These are phyloP conservation scores for Gavia stellata DNA, from an alignment of 2,113 vertebrate genomes.

Conservation along the genomic window DNA sequence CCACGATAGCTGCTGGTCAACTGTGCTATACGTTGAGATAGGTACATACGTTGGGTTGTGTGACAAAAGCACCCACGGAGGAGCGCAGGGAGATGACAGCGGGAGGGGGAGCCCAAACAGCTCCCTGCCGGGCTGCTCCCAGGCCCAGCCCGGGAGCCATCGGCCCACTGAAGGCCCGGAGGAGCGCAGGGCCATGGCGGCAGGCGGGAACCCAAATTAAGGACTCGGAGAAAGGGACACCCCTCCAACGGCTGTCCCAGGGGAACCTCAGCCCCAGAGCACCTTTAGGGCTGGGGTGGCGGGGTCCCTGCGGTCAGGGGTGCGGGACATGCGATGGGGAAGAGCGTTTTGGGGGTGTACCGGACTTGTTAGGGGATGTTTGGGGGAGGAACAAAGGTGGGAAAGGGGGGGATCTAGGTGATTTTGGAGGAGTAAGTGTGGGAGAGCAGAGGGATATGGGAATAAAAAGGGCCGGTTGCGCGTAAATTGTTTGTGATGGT, in stretches of 20 bases:
- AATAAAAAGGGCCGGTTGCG: fast-evolving
- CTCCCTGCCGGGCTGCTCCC: no score
- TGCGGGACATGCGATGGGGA: no score
- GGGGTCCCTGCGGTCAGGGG: fast-evolving
- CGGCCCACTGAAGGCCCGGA: background rate
- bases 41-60: fast-evolving
- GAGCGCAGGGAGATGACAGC: background rate
- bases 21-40: fast-evolving
- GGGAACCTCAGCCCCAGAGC: background rate
- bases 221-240: background rate
- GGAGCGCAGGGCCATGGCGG: no score
- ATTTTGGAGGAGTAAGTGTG: background rate
- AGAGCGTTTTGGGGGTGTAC: no score
- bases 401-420: background rate
- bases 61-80: background rate
- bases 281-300: background rate
- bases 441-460: background rate
- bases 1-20: fast-evolving
- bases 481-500: background rate
- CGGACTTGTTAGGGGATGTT: background rate
- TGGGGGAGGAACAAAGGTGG: background rate
- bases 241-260: no score
- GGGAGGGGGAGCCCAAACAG: background rate
- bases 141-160: background rate
- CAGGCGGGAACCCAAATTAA: background rate